These are phyloP conservation scores for Myiagra hebetior DNA, from an alignment of 2,113 vertebrate genomes.

Conservation along the genomic window DNA sequence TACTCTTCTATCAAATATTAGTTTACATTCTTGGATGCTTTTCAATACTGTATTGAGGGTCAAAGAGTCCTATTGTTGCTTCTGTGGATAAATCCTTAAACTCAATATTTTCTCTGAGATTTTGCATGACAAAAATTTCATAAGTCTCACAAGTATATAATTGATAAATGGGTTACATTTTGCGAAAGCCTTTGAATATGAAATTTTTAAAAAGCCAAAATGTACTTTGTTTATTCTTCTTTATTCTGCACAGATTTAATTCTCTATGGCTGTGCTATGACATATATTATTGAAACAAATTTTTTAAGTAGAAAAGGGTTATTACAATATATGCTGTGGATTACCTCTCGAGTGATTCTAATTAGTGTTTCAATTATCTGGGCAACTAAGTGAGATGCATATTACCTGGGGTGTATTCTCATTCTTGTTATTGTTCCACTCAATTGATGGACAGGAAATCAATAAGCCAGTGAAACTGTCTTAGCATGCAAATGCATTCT, in stretches of 20 bases:
- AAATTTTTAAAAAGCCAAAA: not conserved
- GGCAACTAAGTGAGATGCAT: not conserved
- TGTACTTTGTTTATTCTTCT: not conserved
- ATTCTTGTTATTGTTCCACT: not conserved
- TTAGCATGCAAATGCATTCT: not conserved
- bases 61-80: not conserved
- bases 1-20: not conserved
- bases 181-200: not conserved
- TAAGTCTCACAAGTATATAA: not conserved
- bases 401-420: not conserved
- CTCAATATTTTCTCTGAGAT: not conserved
- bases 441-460: not conserved
- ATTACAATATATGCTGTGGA: not conserved
- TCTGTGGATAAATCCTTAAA: not conserved
- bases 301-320: not conserved
- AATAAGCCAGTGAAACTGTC: not conserved
- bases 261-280: not conserved
- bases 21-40: not conserved
- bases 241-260: not conserved
- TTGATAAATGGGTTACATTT: not conserved
- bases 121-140: not conserved
- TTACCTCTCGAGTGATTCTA: not conserved
- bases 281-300: not conserved
- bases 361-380: not conserved
- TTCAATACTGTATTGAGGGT: not conserved